Evolutionary conservation across 2,888 invertebrate species (phyloP).

Genomic region (Chymomyza fuscimana): DNA sequence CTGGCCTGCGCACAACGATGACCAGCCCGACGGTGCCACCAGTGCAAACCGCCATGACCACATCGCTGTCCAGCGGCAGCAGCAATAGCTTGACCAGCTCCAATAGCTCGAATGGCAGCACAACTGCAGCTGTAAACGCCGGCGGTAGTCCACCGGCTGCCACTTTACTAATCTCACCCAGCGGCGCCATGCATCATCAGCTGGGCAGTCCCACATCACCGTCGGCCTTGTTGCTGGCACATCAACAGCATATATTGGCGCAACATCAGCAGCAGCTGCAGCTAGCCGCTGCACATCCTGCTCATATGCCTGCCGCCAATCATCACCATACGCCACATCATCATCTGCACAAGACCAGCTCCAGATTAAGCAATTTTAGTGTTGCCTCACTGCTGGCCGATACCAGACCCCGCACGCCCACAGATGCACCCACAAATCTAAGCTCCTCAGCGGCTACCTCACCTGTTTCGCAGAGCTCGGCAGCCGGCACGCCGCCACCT

Average conservation of each 20-base stretch:
- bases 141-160: conserved; percentile 38
- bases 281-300: conserved; percentile 65
- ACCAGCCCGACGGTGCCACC: conserved; percentile 83
- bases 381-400: conserved; percentile 93
- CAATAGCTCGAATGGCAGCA: conserved; percentile 37
- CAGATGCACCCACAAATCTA: conserved; percentile 76
- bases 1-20: conserved; percentile 83
- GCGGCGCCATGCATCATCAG: conserved; percentile 33
- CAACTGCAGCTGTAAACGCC: conserved; percentile 32
- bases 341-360: conserved; percentile 81
- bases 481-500: conserved; percentile 58
- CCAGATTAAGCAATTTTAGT: conserved; percentile 88
- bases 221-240: conserved; percentile 71
- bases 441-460: conserved; percentile 76
- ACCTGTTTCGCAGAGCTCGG: conserved; percentile 72
- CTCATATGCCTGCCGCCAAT: conserved; percentile 48
- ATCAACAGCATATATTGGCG: conserved; percentile 68
- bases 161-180: conserved; percentile 28
- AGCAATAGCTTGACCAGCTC: conserved; percentile 40
- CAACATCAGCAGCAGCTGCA: conserved; percentile 57
- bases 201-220: conserved; percentile 70
- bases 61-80: conserved; percentile 24
- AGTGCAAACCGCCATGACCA: conserved; percentile 68
- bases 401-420: conserved; percentile 82
- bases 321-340: conserved; percentile 63